Conservation (phyloP, 2,888 invertebrate species). For the Plebejus melissa region DNA sequence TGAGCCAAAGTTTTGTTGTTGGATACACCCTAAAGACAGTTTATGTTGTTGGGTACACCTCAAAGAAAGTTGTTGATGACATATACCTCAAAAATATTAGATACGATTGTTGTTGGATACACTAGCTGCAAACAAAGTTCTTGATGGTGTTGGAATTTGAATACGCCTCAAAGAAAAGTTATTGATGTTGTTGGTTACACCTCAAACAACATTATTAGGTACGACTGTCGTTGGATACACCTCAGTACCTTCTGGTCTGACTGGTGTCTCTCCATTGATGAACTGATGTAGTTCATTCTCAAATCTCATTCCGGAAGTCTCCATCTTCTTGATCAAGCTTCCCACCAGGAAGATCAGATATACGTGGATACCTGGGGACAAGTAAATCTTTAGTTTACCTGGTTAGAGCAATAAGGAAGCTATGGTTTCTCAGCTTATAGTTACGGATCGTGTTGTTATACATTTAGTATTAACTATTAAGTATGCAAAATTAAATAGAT, state of each 20-base stretch:
- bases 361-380: constrained; percentile 50
- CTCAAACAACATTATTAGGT: constrained; percentile 31
- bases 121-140: neutral
- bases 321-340: constrained; percentile 57
- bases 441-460: too few species aligned
- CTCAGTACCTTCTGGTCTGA: constrained; percentile 43
- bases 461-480: too few species aligned
- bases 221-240: constrained; percentile 42
- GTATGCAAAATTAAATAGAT: too few species aligned
- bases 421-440: too few species aligned
- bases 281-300: constrained; percentile 62
- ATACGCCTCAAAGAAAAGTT: neutral
- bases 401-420: too few species aligned
- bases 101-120: neutral
- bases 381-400: too few species aligned
- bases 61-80: neutral
- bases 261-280: constrained; percentile 48
- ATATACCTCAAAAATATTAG: neutral
- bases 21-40: neutral
- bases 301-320: constrained; percentile 46
- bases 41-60: neutral
- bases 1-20: neutral
- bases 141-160: too few species aligned
- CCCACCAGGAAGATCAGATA: constrained; percentile 55
- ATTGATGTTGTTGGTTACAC: constrained; percentile 37